Base-by-base conservation (phyloP, 2,113 vertebrate species). In the Tichodroma muraria region DNA sequence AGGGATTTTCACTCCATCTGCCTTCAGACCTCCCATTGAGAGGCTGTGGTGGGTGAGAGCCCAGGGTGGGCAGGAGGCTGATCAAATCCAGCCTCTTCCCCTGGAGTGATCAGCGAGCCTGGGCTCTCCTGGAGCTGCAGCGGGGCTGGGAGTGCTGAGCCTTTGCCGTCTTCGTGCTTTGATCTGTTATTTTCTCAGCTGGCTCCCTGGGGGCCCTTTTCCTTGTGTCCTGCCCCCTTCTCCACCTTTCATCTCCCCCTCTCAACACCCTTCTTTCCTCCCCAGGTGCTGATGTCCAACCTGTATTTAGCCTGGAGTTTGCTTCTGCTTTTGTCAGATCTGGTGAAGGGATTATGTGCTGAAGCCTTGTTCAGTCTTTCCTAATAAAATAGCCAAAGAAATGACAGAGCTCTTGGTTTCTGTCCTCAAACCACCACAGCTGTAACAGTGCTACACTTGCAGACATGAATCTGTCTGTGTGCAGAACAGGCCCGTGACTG, bases 91-190 rank as follows among this genome's bases (percentile, higher is more conserved):
- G 5, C 33, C 5, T 53, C 15, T 69, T 59, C 35, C 38, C 15
- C n/a, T 44, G 73, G 24, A 20, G 8, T 38, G 47, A 8, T 59
- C 0, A 5, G 35, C 21, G n/a, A 61, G 23, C 31, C 3, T 35
- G 0, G 6, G 37, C 78, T 91, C 28, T n/a, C n/a, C n/a, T n/a
- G n/a, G n/a, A n/a, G n/a, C 61, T 13, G 0, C 42, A 42, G 42
- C 40, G 14, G 42, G 42, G 42, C 42, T 44, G 42, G 42, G 18
- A 44, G 18, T 18, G 42, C 42, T 44, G 16, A 44, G 20, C 28
- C 9, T 44, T 11, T 54, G 37, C 14, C 71, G 10, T 20, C 31
- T 21, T 1, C 19, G n/a, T 63, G 47, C 52, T 57, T 71, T 60
- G 20, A 61, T 56, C n/a, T 33, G 0, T 10, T 49, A 3, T 56